phyloP scores from a whole-genome alignment of 2,797 vertebrate genomes.

The Sebastes aleutianus region DNA sequence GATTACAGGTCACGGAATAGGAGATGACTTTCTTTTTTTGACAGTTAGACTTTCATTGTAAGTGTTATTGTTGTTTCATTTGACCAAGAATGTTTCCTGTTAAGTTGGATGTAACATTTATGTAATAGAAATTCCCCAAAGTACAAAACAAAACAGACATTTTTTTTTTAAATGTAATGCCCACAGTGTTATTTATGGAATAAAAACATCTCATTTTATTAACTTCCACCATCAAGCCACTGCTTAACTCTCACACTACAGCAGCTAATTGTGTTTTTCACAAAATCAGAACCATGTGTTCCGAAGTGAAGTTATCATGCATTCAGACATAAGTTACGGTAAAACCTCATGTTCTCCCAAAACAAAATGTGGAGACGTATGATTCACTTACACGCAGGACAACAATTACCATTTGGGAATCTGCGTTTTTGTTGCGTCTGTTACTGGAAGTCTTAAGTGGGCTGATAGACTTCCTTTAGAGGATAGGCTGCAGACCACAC shows the following conservation, averaged over 20 bases:
- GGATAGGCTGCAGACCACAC: constrained; percentile 57
- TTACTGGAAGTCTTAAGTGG: constrained; percentile 54
- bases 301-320: constrained; percentile 10
- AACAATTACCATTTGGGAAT: constrained; percentile 24
- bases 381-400: background rate
- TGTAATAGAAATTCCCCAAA: background rate
- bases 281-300: constrained; percentile 46
- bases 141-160: background rate
- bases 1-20: constrained; percentile 66
- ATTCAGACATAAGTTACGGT: constrained; percentile 26
- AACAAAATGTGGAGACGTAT: constrained; percentile 5
- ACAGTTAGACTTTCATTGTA: background rate
- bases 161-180: constrained; percentile 20
- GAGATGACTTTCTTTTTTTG: background rate
- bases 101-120: constrained; percentile 14
- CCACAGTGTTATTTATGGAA: background rate
- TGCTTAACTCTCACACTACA: constrained; percentile 6
- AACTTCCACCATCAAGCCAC: constrained; percentile 18
- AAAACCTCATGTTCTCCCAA: constrained; percentile 13
- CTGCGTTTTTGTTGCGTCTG: constrained; percentile 27
- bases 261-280: constrained; percentile 21
- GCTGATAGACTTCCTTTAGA: constrained; percentile 49
- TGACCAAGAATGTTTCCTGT: constrained; percentile 9
- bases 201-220: constrained; percentile 6
- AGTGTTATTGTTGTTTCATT: constrained; percentile 1